Base-by-base conservation (phyloP, 2,888 invertebrate species). In the Drosophila basisetae region DNA sequence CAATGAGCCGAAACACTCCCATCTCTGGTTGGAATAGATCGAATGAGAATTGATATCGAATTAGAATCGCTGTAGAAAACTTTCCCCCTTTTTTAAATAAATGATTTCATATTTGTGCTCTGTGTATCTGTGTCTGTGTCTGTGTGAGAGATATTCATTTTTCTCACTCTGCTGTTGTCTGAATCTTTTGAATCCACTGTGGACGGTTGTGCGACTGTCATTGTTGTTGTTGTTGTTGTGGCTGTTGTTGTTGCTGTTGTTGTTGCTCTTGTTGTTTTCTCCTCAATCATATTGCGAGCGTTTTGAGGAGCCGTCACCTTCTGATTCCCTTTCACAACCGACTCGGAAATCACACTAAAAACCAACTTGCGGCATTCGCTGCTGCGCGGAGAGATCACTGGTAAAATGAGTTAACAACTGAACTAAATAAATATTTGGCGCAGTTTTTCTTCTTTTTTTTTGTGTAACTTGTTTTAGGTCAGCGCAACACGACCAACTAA, bases 401-500 rank as follows among this genome's bases (percentile, higher is more conserved):
- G 33, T 22, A 55, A 43, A 25, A 56, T 47, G 37, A 49, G 30
- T 22, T 22, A 41, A 41, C 10, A 30, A 30, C 56, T 54, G 3
- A 54, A 5, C 22, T 31, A 13, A 31, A 41, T 33, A 61, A n/a
- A 31, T 43, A 55, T 59, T 61, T 68, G 72, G n/a, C 47, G 54
- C 66, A 72, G 13, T 30, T 72, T 71, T 43, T 22, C 22, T 47
- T 39, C 16, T 6, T 31, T 31, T n/a, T 16, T n/a, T 18, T 11
- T 49, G 22, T 50, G 55, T 28, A 68, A 56, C 49, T 62, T 30
- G 50, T 65, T 68, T 60, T 39, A 47, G 65, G 43, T 76, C 56
- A 63, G 30, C 68, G 22, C 56, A 60, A 25, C 80, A 63, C 28
- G 76, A 76, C 62, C 50, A n/a, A 35, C 28, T 64, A 69, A 80